Base-by-base conservation (phyloP, 2,113 vertebrate species). In the Pseudorasbora parva region DNA sequence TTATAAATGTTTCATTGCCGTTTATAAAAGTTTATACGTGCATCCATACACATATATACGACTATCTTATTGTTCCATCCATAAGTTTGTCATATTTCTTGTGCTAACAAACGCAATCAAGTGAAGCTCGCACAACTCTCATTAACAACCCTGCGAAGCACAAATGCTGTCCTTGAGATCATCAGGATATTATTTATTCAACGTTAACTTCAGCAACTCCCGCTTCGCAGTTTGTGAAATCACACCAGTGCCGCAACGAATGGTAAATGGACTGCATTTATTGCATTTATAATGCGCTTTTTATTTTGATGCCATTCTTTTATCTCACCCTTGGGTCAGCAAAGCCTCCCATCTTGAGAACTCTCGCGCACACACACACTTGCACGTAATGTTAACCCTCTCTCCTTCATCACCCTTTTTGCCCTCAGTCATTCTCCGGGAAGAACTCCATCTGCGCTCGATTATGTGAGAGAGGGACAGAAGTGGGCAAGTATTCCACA, bases 401-500 rank as follows among this genome's bases (percentile, higher is more conserved):
- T 68, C 45, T 68, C 10, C 45, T 68, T 45, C 43, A 51, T 27
- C 64, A 78, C 78, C 73, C 43, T 57, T 54, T 76, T 86, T 66
- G 23, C 27, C 37, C 45, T 60, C 75, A 33, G 73, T n/a, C 68
- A 2, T 62, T 37, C 15, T 17, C 57, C 14, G 49, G 21, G 85
- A 68, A 15, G 30, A 17, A 21, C 0, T 27, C 7, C 82, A 85
- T 77, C 82, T 10, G 19, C 8, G 56, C 23, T 78, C 3, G 59
- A 47, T 49, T 33, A 47, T 82, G 30, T 41, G 45, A 62, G 78
- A 77, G 78, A 73, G 69, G 68, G 78, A 60, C 79, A 86, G 71
- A 82, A 64, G 66, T 60, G 51, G 62, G 17, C 23, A 51, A 69
- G n/a, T 64, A 71, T 76, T 60, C 12, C 47, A 45, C 37, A 25